phyloP scores from a whole-genome alignment of 2,797 vertebrate species.

The Anniella stebbinsi region DNA sequence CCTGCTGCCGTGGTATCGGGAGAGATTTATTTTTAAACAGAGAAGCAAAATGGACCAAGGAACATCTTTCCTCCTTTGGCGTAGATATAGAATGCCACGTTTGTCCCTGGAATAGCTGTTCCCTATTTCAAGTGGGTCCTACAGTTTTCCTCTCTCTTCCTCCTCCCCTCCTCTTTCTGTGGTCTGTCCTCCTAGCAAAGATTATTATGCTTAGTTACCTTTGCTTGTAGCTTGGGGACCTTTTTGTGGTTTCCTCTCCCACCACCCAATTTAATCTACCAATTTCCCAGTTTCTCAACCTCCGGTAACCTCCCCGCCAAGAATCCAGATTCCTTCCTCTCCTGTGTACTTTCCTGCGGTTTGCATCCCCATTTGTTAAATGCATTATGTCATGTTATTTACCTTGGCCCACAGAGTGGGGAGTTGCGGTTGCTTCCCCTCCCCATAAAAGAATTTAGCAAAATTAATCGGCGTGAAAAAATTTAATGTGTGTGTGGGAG shows the following conservation, averaged over 20 bases:
- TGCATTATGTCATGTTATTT: slow-evolving; percentile 18
- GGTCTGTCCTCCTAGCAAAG: neutral
- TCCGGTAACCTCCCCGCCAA: neutral
- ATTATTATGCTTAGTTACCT: neutral
- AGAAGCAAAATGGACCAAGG: neutral
- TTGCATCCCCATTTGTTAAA: slow-evolving; percentile 13
- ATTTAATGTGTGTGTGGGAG: no score
- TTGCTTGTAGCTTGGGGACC: neutral
- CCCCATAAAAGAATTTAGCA: slow-evolving; percentile 34
- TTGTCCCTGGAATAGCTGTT: neutral
- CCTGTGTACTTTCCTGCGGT: neutral
- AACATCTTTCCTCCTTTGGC: neutral
- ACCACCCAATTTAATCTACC: neutral
- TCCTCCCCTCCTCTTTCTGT: neutral
- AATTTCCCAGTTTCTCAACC: slow-evolving; percentile 5
- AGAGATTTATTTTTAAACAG: slow-evolving; percentile 13
- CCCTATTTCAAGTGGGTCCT: neutral
- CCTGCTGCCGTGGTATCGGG: neutral
- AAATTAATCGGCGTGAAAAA: slow-evolving; percentile 45
- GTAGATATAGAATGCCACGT: neutral
- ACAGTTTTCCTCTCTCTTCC: neutral
- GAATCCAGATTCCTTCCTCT: slow-evolving; percentile 2
- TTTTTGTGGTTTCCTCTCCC: neutral
- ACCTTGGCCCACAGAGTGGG: neutral
- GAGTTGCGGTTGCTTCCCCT: neutral